Percentiles rank a stretch among this genome's conserved stretches.
These are phyloP conservation scores for Macrosiphum euphorbiae DNA, from an alignment of 2,888 invertebrate species.

Conservation along the genomic window DNA sequence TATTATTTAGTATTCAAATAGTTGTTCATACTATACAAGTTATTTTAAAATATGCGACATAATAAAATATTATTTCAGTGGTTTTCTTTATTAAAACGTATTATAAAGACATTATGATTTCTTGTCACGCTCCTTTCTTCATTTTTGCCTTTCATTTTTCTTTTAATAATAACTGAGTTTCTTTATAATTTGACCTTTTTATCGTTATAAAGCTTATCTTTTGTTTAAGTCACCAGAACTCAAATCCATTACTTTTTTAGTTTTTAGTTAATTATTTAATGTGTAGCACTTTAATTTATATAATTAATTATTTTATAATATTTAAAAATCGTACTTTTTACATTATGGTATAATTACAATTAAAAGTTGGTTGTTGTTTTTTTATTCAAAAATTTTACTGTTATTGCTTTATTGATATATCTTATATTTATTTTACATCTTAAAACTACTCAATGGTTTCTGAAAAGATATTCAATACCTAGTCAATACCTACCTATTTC, in stretches of 20 bases:
- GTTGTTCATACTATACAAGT: neutral
- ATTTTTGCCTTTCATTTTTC: slow-evolving; percentile 2
- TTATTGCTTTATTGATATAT: neutral
- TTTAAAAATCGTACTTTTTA: neutral
- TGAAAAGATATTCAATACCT: neutral
- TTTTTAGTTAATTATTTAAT: slow-evolving; percentile 13
- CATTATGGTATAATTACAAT: neutral
- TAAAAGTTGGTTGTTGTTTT: neutral
- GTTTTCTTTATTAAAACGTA: neutral
- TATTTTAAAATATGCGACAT: neutral
- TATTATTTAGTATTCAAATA: neutral
- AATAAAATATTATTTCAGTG: slow-evolving; percentile 9
- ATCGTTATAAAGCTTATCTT: slow-evolving; percentile 12
- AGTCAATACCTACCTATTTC: neutral
- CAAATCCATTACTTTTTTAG: neutral
- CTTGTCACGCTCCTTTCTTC: slow-evolving; percentile 16
- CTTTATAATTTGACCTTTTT: slow-evolving; percentile 32
- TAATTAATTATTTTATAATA: neutral
- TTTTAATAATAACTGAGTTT: neutral
- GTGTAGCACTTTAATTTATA: neutral
- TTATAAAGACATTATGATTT: slow-evolving; percentile 20
- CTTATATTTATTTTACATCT: neutral
- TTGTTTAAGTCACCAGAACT: neutral
- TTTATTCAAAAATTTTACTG: neutral
- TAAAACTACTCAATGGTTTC: neutral